These are phyloP conservation scores for Diorhabda elongata DNA, from an alignment of 1,140 invertebrate species.

Conservation along the genomic window DNA sequence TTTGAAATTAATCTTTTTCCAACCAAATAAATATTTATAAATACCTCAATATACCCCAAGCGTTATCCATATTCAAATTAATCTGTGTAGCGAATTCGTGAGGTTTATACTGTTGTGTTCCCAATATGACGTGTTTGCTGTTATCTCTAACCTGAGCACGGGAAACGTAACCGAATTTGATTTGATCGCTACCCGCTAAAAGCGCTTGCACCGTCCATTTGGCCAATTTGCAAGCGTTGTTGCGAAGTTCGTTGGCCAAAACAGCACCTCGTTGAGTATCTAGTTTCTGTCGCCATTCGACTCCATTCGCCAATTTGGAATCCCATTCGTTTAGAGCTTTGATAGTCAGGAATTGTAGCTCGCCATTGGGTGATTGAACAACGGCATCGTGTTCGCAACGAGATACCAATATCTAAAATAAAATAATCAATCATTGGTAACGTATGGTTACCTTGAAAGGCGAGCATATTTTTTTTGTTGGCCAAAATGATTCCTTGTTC, in stretches of 20 bases:
- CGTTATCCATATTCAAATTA: constrained; percentile 99
- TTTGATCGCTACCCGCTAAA: constrained; percentile 92
- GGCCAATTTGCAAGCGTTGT: constrained; percentile 97
- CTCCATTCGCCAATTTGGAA: constrained; percentile 88
- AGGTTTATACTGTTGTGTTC: constrained; percentile 98
- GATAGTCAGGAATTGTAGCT: constrained; percentile 91
- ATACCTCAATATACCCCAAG: constrained; percentile 92
- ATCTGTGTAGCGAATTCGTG: constrained; percentile 98
- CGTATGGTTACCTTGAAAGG: no score
- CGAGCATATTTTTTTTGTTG: no score
- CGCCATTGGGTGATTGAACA: constrained; percentile 83
- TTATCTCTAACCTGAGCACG: constrained; percentile 89
- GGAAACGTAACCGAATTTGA: constrained; percentile 99
- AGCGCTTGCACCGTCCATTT: constrained; percentile 99
- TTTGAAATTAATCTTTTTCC: no score
- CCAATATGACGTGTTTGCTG: constrained; percentile 94
- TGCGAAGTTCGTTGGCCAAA: constrained; percentile 94
- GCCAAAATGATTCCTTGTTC: no score
- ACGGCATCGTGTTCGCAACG: constrained; percentile 97
- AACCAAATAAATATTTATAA: constrained; percentile 12
- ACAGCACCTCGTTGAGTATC: constrained; percentile 97
- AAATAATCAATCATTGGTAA: background rate
- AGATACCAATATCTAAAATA: constrained; percentile 65
- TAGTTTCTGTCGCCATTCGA: constrained; percentile 97
- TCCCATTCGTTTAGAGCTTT: constrained; percentile 99